A percentile compares a stretch with the other conserved stretches of the same genome.
Conservation (phyloP, 1,140 invertebrate species). For the Habropoda laboriosa region DNA sequence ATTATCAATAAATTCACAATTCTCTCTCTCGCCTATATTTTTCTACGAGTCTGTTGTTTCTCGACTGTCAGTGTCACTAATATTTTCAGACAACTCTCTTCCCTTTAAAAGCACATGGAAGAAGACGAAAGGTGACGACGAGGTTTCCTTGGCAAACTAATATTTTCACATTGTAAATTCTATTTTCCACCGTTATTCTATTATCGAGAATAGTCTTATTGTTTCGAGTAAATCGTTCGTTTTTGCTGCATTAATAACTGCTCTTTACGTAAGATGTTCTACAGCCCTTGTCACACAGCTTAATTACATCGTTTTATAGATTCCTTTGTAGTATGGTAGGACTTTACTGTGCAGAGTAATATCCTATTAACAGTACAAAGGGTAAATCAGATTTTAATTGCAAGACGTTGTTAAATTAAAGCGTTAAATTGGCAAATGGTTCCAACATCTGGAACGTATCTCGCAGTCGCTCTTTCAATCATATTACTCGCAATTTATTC, state of each 20-base stretch:
- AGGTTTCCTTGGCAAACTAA: no score
- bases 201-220: conserved; percentile 4
- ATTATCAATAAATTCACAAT: no score
- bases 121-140: no score
- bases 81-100: no score
- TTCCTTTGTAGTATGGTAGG: conserved; percentile 39
- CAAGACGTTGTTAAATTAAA: conserved; percentile 48
- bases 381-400: conserved; percentile 76
- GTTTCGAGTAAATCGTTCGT: no score
- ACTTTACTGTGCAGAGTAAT: conserved; percentile 50
- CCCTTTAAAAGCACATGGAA: no score
- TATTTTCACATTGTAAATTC: no score
- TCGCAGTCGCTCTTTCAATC: background rate
- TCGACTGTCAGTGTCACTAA: no score
- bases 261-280: conserved; percentile 65
- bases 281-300: conserved; percentile 32
- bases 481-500: background rate
- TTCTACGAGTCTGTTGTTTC: no score
- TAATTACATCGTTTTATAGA: conserved; percentile 79
- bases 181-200: no score
- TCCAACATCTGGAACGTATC: conserved; percentile 12
- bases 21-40: no score
- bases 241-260: conserved; percentile 73
- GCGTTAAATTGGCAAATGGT: conserved; percentile 20
- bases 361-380: conserved; percentile 77